These are phyloP conservation scores for Ramphastos sulfuratus DNA, from an alignment of 2,113 vertebrate genomes.

Conservation along the genomic window DNA sequence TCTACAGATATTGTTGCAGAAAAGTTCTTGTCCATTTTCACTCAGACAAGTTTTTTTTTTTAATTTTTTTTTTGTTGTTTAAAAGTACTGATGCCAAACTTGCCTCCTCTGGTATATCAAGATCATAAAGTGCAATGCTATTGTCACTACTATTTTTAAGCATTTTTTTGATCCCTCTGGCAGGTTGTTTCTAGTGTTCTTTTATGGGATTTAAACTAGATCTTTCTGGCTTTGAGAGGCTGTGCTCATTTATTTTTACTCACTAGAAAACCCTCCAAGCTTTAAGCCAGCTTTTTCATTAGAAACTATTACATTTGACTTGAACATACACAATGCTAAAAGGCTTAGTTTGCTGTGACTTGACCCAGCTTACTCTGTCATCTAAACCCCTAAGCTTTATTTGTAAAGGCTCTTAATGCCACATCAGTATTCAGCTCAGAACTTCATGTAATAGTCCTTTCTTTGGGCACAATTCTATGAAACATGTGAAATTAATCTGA, in stretches of 20 bases:
- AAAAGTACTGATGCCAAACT: not conserved
- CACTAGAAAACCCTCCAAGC: slow-evolving; percentile 43
- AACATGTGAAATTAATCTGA: slow-evolving; percentile 42
- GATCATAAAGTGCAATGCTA: slow-evolving; percentile 35
- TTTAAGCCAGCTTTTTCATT: slow-evolving; percentile 65
- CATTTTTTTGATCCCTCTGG: slow-evolving; percentile 44
- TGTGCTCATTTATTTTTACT: slow-evolving; percentile 63
- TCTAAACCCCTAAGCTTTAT: slow-evolving; percentile 49
- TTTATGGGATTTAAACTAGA: slow-evolving; percentile 61
- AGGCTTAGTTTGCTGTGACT: slow-evolving; percentile 44
- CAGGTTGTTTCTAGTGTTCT: slow-evolving; percentile 41
- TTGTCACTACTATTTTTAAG: slow-evolving; percentile 43
- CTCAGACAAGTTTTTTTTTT: not conserved
- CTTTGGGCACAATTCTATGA: not conserved
- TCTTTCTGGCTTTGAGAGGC: slow-evolving; percentile 35
- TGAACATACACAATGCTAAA: slow-evolving; percentile 47
- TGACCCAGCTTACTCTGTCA: slow-evolving; percentile 14
- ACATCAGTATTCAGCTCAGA: slow-evolving; percentile 55
- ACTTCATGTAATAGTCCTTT: slow-evolving; percentile 37
- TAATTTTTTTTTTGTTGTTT: not conserved
- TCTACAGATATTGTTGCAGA: not conserved
- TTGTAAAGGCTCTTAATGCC: slow-evolving; percentile 52
- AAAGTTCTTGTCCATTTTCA: not conserved
- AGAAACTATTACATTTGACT: slow-evolving; percentile 70
- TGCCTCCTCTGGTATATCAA: slow-evolving; percentile 9